Percentiles rank a stretch among this genome's conserved stretches.
Conservation (phyloP, 1,140 invertebrate genomes). For the Harpegnathos saltator region DNA sequence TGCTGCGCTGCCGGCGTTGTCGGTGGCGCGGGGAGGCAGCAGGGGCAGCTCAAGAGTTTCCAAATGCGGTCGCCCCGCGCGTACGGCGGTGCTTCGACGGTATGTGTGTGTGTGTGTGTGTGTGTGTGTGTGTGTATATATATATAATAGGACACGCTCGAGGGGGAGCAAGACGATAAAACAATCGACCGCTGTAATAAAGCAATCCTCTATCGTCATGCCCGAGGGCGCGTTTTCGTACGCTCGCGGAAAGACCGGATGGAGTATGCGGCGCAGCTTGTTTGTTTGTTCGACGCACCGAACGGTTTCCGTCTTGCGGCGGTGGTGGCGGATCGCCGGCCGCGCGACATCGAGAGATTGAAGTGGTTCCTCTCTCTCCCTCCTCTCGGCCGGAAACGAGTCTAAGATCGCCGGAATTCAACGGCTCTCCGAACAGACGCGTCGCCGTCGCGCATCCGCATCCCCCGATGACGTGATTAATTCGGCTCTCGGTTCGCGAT, state of each 20-base stretch:
- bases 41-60: conserved; percentile 39
- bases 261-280: conserved; percentile 10
- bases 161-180: conserved; percentile 42
- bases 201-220: conserved; percentile 58
- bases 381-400: neutral
- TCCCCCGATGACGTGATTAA: no score
- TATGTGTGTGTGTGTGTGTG: no score
- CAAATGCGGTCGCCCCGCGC: conserved; percentile 19
- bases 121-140: no score
- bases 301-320: conserved; percentile 24
- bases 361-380: neutral
- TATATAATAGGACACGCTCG: neutral
- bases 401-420: conserved; percentile 28
- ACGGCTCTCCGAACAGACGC: neutral
- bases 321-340: no score
- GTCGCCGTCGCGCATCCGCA: no score
- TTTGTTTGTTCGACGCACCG: conserved; percentile 33
- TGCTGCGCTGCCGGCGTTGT: conserved; percentile 38
- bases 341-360: conserved; percentile 7
- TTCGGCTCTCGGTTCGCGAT: no score
- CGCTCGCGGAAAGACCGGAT: conserved; percentile 32
- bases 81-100: neutral
- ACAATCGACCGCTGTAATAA: conserved; percentile 62
- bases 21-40: no score
- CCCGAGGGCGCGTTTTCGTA: conserved; percentile 27